Percentiles rank a stretch among this genome's conserved stretches.
These are phyloP conservation scores for Bombus breviceps DNA, from an alignment of 1,140 invertebrate species.

Conservation along the genomic window DNA sequence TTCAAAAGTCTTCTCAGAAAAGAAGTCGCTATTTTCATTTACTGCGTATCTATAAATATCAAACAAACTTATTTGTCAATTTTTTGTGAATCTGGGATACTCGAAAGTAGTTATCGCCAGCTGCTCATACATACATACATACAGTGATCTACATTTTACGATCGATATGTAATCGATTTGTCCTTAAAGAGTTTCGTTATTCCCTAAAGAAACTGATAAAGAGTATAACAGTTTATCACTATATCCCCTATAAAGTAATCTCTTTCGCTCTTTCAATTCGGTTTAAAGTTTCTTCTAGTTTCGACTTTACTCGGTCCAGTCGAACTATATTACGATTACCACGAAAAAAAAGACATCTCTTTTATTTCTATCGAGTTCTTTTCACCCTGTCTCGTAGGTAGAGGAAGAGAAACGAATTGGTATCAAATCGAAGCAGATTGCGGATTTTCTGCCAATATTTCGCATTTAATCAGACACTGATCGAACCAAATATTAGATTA, in stretches of 20 bases:
- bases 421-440: constrained; percentile 20
- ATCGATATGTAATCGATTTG: constrained; percentile 26
- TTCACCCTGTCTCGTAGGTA: background rate
- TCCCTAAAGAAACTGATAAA: constrained; percentile 26
- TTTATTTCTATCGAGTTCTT: background rate
- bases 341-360: background rate
- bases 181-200: constrained; percentile 2
- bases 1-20: too few relatives aligned
- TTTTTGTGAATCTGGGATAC: too few relatives aligned
- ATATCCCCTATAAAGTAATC: background rate
- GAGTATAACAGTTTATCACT: constrained; percentile 28
- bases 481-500: background rate
- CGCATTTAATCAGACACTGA: constrained; percentile 10
- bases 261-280: background rate
- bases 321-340: constrained; percentile 19
- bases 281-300: constrained; percentile 15
- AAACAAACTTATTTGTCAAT: background rate
- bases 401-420: background rate
- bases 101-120: background rate
- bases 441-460: constrained; percentile 5
- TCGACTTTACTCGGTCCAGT: background rate
- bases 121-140: background rate
- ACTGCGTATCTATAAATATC: too few relatives aligned
- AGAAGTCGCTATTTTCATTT: too few relatives aligned
- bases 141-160: background rate